Evolutionary conservation across 2,797 vertebrate species (phyloP).

Genomic region (Sphenopsis melanotis): DNA sequence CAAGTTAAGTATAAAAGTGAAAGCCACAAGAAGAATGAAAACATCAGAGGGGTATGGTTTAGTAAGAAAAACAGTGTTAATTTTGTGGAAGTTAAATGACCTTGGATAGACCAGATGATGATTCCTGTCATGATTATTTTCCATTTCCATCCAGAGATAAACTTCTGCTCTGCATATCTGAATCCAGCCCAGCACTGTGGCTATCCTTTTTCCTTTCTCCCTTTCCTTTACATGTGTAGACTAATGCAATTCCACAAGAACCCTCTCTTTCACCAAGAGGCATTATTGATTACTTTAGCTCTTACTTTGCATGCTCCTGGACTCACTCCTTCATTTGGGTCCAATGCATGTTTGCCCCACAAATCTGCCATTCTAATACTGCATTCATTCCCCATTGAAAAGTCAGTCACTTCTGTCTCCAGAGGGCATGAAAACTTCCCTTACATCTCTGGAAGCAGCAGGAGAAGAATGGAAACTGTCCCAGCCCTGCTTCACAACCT

Average conservation of each 20-base stretch:
- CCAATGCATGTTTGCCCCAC: background rate
- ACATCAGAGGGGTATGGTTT: background rate
- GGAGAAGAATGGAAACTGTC: background rate
- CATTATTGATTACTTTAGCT: background rate
- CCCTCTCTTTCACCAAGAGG: background rate
- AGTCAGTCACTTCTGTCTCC: background rate
- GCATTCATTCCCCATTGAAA: fast-evolving
- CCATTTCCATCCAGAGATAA: background rate
- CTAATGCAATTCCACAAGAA: background rate
- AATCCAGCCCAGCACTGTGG: fast-evolving
- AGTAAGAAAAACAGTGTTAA: background rate
- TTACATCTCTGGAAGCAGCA: background rate
- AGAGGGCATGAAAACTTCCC: background rate
- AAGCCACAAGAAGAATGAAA: background rate
- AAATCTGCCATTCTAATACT: background rate
- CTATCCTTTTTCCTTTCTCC: fast-evolving
- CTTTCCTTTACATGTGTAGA: background rate
- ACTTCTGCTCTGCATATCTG: background rate
- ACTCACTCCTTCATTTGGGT: background rate
- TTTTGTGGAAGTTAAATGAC: background rate
- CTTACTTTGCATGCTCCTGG: background rate
- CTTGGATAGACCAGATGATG: background rate
- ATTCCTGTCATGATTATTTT: background rate
- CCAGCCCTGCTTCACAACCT: background rate
- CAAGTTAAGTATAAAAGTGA: background rate